A percentile compares a stretch with the other conserved stretches of the same genome.
Conservation (phyloP, 2,888 invertebrate genomes). For the Nemurella pictetii region DNA sequence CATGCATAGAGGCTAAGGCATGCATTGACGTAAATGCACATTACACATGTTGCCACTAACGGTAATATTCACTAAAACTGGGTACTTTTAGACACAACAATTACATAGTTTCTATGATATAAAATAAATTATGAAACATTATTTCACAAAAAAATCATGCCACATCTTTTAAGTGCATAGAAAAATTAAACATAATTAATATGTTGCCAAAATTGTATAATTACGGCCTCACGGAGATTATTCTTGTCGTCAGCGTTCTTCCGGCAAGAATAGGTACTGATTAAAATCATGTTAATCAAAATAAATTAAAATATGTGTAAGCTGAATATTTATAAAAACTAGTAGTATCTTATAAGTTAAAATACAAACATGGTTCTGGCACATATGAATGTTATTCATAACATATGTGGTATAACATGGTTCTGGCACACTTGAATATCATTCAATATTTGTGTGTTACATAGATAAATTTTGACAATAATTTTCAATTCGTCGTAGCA, state of each 20-base stretch:
- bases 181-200: background rate
- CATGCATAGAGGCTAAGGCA: background rate
- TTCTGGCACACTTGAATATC: background rate
- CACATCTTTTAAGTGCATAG: background rate
- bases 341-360: background rate
- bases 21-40: constrained; percentile 1
- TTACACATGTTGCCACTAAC: background rate
- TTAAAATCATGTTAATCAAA: background rate
- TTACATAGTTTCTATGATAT: background rate
- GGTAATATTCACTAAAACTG: background rate
- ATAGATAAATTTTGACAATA: background rate
- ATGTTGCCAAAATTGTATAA: constrained; percentile 4
- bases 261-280: background rate
- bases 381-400: background rate
- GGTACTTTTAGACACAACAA: background rate
- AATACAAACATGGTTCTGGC: background rate
- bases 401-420: too few species aligned
- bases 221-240: background rate
- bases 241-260: background rate
- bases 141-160: constrained; percentile 7
- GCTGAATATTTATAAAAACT: background rate
- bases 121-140: background rate
- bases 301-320: background rate
- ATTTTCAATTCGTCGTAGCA: background rate
- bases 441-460: background rate